Evolutionary conservation across 2,888 invertebrate genomes (phyloP).

Genomic region (Carpatolechia fugitivella): DNA sequence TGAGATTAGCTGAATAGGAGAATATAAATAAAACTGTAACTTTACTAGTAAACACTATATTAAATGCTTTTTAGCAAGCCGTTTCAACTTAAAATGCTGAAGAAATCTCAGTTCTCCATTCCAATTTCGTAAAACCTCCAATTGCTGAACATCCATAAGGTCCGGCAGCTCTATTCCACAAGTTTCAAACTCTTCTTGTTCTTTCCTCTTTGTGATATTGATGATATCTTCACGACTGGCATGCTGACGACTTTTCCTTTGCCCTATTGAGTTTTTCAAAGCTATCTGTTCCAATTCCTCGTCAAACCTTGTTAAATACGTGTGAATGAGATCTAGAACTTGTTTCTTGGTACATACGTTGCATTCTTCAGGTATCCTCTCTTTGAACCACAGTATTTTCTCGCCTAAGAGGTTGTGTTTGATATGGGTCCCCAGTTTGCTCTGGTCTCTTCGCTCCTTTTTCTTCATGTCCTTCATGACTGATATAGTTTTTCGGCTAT

Average conservation of each 20-base stretch:
- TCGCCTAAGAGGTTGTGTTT: slow-evolving; percentile 87
- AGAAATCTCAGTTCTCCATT: slow-evolving; percentile 83
- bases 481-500: slow-evolving; percentile 89
- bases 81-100: slow-evolving; percentile 82
- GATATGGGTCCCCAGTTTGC: slow-evolving; percentile 82
- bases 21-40: no score
- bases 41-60: slow-evolving; percentile 11
- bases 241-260: slow-evolving; percentile 87
- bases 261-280: slow-evolving; percentile 87
- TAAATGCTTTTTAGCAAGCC: slow-evolving; percentile 73
- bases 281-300: slow-evolving; percentile 89
- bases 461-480: slow-evolving; percentile 85
- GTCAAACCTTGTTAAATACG: slow-evolving; percentile 80
- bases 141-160: slow-evolving; percentile 79
- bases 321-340: slow-evolving; percentile 78
- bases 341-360: slow-evolving; percentile 80
- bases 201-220: slow-evolving; percentile 85
- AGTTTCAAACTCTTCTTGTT: slow-evolving; percentile 85
- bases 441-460: slow-evolving; percentile 79
- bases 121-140: slow-evolving; percentile 81
- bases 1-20: no score
- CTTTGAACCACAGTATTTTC: slow-evolving; percentile 88
- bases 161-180: slow-evolving; percentile 91
- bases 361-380: slow-evolving; percentile 79
- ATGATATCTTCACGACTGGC: slow-evolving; percentile 89